Evolutionary conservation across 2,797 vertebrate species (phyloP), one percentile per base, ranked within the genome.

Genomic region (Mus caroli): DNA sequence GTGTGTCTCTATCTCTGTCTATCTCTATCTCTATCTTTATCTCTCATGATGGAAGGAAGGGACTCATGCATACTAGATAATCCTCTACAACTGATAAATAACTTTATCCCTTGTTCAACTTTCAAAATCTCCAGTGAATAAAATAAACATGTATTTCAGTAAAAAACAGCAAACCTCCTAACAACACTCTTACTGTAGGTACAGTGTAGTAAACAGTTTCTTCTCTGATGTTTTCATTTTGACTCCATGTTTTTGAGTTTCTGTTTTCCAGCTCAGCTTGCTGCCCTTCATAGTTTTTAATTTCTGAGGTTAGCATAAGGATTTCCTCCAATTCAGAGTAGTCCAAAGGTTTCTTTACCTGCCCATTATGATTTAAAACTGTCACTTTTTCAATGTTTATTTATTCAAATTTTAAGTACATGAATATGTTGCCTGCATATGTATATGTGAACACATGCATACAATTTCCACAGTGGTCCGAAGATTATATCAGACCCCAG

Each of bases 111-210:
- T 67, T 88, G 43, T 67, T 82, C 58, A 85, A 26, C 5, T 58
- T 46, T 88, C 62, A 28, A n/a, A 62, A 37, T 94, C 40, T 46
- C 12, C 69, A 40, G 2, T 82, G 26, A 83, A 22, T 95, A 20
- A 69, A 28, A 91, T 24, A 88, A 69, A 37, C 52, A 28, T 56
- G 14, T 91, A 62, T 92, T 94, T 95, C 37, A 76, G 77, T 75
- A 88, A n/a, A 22, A 22, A 84, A 34, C 31, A 52, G 50, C 14
- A 95, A 92, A 9, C 11, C 11, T 8, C 17, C 58, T 60, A 87
- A 94, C 43, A 77, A n/a, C 7, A 82, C 13, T 92, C 82, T n/a
- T 73, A 96, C 9, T 50, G 40, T 54, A 87, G 6, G 40, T 64
- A 13, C n/a, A 77, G n/a, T 17, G 6, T 88, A 24, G 6, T 90